These are phyloP conservation scores for Rapana venosa DNA, from an alignment of 2,888 invertebrate species.

Conservation along the genomic window DNA sequence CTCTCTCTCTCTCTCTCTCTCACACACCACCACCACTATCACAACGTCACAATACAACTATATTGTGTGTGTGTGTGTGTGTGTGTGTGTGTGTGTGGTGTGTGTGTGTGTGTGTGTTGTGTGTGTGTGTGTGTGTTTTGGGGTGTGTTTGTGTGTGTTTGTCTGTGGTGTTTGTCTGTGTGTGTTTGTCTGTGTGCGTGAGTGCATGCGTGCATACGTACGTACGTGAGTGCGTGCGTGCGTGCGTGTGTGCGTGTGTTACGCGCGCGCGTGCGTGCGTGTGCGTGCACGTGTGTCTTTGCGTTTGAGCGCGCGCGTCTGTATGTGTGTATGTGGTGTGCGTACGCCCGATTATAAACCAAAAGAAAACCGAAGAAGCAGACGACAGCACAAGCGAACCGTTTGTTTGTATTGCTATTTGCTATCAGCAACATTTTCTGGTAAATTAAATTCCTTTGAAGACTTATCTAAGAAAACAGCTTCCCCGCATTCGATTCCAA, in stretches of 20 bases:
- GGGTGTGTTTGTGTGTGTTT: slow-evolving; percentile 9
- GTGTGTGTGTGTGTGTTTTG: neutral
- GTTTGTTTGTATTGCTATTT: too few relatives aligned
- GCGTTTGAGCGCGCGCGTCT: neutral
- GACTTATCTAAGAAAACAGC: too few relatives aligned
- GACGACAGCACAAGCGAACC: too few relatives aligned
- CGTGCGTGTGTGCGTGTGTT: neutral
- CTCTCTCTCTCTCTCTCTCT: too few relatives aligned
- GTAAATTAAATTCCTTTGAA: too few relatives aligned
- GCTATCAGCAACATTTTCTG: too few relatives aligned
- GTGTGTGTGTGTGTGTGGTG: neutral
- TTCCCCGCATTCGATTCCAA: too few relatives aligned
- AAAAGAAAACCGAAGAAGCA: too few relatives aligned
- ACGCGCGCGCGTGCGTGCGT: neutral
- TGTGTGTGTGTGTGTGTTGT: slow-evolving; percentile 19
- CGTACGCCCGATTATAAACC: too few relatives aligned
- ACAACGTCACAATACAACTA: too few relatives aligned
- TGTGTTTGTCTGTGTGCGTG: neutral
- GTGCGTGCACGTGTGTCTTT: neutral
- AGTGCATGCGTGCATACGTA: neutral
- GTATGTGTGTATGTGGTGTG: neutral
- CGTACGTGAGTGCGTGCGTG: neutral
- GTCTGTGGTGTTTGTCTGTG: too few relatives aligned
- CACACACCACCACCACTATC: too few relatives aligned
- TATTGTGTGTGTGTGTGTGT: neutral